Evolutionary conservation across 2,888 invertebrate genomes (phyloP), one percentile per base, ranked within the genome.

Genomic region (Syritta pipiens): DNA sequence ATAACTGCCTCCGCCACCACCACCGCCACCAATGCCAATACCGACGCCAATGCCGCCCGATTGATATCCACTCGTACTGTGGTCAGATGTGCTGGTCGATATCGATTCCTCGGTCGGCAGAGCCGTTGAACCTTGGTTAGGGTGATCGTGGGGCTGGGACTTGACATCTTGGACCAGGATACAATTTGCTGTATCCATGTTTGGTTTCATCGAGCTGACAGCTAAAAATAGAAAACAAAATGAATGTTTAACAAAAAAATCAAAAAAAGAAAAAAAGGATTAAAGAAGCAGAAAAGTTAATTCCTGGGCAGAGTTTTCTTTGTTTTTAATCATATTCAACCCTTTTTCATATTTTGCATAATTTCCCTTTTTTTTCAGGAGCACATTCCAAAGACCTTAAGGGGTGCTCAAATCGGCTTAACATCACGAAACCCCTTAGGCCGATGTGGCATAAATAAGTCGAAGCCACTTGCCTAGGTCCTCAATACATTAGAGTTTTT

Each of bases 121-220:
- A 86, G 93, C 93, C 74, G 93, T 92, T 62, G 93, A 92, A 89
- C 95, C 95, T 89, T 94, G 93, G 84, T 93, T 91, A 88, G 94
- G 94, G 89, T 95, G 94, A 90, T 96, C 95, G 88, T 96, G 94
- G 85, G 96, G 95, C 85, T 95, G 94, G 85, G 95, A 94, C 71
- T 88, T 89, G 55, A 89, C 89, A 85, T 89, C 96, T 92, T 96
- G 95, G 88, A 96, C 95, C 90, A 96, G 91, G 89, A 96, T 95
- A 90, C 96, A 96, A 90, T 95, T 95, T 87, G 95, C 92, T 90
- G 94, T 93, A 91, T 96, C 95, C 92, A 94, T 93, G 90, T 93
- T 93, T 89, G 94, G 93, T 90, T 95, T 94, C 94, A 96, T 95
- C 88, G 95, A 95, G 91, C 94, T 95, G 90, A 95, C 94, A 89